Base-by-base conservation (phyloP, 2,888 invertebrate species). In the Pycnomerus fuliginosus region DNA sequence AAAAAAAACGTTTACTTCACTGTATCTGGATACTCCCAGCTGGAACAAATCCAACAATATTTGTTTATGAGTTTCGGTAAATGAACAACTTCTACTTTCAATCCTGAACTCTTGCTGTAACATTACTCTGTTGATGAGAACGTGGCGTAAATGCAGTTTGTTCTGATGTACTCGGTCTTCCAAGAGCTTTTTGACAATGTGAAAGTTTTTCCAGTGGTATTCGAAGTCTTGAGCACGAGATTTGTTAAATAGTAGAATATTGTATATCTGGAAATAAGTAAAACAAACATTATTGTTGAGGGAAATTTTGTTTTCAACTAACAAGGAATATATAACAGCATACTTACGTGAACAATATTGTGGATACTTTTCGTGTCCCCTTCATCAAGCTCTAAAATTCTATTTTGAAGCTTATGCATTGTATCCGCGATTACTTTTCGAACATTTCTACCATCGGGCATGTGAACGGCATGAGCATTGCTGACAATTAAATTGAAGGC, bases 341-440 rank as follows among this genome's bases (percentile, higher is more conserved):
- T n/a, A n/a, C 65, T 65, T 64, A 74, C 74, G 49, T 60, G 57
- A 28, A 74, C 68, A 13, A 75, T 65, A 34, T 61, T 58, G 44
- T 61, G 62, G 27, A 90, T 76, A 48, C 87, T 84, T 58, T 85
- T 84, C 0, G 88, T 90, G 61, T 93, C 90, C 60, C 92, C 91
- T 52, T 87, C 85, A 48, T 81, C 79, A 36, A 79, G 76, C 3
- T 73, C 68, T 38, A 89, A 69, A 69, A 92, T 75, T 58, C 80
- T 78, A 34, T 74, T 76, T 68, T 85, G 85, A 5, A 89, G 74
- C 2, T 75, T 72, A 29, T 80, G 74, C 61, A 90, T 73, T 1
- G 82, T 69, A 14, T 78, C 72, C 0, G 80, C 79, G 1, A 90
- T 68, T 1, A 74, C 74, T 49, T 76, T 75, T 28, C 89, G 79